Conservation (phyloP, 2,113 vertebrate genomes). For the Glaucidium brasilianum region DNA sequence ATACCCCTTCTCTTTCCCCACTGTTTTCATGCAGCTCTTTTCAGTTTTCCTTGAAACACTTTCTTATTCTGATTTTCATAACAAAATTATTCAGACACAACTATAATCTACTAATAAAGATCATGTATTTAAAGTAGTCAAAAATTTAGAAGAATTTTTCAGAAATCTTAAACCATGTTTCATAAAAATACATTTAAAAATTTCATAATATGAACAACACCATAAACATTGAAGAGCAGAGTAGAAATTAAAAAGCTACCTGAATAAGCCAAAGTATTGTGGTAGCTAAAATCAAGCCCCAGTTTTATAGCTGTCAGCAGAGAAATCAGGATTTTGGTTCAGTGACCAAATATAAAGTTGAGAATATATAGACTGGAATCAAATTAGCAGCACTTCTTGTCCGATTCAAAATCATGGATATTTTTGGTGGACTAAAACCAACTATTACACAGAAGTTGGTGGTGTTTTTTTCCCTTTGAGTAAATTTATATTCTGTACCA, state of each 20-base stretch:
- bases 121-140: neutral
- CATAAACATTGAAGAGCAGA: neutral
- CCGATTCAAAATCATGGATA: neutral
- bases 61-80: neutral
- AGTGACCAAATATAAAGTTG: neutral
- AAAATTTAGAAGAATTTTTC: neutral
- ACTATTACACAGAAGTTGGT: neutral
- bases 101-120: neutral
- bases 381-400: neutral
- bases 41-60: neutral
- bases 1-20: neutral
- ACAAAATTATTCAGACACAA: neutral
- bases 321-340: neutral
- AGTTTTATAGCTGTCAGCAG: neutral
- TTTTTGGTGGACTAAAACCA: neutral
- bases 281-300: neutral
- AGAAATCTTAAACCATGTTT: neutral
- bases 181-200: neutral
- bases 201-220: neutral
- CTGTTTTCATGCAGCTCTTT: neutral
- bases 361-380: neutral
- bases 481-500: neutral
- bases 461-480: neutral
- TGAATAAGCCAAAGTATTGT: neutral
- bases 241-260: neutral